Evolutionary conservation across 2,113 vertebrate species (phyloP), one percentile per base, ranked within the genome.

Genomic region (Rutilus rutilus): DNA sequence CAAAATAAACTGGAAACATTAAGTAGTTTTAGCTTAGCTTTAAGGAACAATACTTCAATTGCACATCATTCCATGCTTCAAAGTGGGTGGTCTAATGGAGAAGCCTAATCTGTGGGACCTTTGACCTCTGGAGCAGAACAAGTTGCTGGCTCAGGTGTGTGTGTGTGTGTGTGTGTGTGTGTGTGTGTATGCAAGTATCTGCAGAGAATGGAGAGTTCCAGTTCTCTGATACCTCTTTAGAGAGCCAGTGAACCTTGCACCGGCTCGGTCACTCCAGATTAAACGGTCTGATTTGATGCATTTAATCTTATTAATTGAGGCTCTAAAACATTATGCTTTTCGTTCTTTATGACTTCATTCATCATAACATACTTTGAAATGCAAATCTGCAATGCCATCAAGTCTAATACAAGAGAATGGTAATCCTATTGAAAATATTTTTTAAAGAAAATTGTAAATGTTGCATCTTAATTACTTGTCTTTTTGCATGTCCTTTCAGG

Each of bases 401-500:
- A 69, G 65, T 69, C 17, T 69, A 36, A 57, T 57, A 57, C 19
- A 71, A 73, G 11, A 47, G 11, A 73, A n/a, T 1, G n/a, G 19
- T n/a, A 14, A 42, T 9, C 2, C 21, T 23, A 73, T 19, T 74
- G 21, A 47, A 45, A 15, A 47, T 47, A 47, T 52, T 77, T 27
- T 25, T 30, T 33, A 76, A 25, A 27, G 6, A 33, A 67, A 69
- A 21, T 36, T 11, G 23, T 11, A 69, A 14, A 54, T 1, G 1
- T 45, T 71, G 47, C 33, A 17, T 77, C 36, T n/a, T 15, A 62
- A 25, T 21, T 4, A 60, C 6, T 8, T 7, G 1, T 67, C 25
- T 15, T 36, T 12, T 23, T 85, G 45, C 42, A 3, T 79, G 39
- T 75, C 4, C 23, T 25, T 83, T 87, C 91, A 99, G 98, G 98